Evolutionary conservation across 2,113 vertebrate genomes (phyloP), one percentile per base, ranked within the genome.

Genomic region (Gorsachius goisagi): DNA sequence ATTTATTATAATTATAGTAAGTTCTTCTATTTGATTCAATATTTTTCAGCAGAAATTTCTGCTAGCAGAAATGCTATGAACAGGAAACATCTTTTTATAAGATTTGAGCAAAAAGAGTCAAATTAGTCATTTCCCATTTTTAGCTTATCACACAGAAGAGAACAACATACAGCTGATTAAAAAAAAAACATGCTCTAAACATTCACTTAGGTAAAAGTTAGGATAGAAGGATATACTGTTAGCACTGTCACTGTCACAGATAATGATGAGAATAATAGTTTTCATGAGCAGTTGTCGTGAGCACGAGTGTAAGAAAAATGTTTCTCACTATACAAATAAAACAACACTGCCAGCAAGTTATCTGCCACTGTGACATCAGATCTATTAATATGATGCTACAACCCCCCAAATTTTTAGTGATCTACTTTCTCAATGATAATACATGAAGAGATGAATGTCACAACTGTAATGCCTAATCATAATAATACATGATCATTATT

Each of bases 51-150:
- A n/a, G 35, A 88, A 71, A 21, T 59, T 19, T 58, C 50, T 73
- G 6, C 8, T 59, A n/a, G 10, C 22, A 71, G 45, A 41, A 50
- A 60, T 41, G 13, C 59, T 60, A n/a, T 33, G 33, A 72, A 53
- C 14, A 78, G 11, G 44, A 53, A 52, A 32, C 4, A 32, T 32
- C 20, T 78, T 59, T 83, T 84, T 73, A 27, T 60, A 76, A 66
- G 3, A 41, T 59, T 72, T 41, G 24, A 59, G 17, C 33, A 53
- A 67, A 67, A 78, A 41, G 9, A 23, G 15, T 27, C 9, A 66
- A 35, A 35, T 15, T 53, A 5, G 9, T 3, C 28, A 33, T 55
- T 84, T 66, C 24, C 12, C 18, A 28, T 52, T 0, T 0, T 60
- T 88, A 67, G 11, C 11, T 6, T 73, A 17, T 55, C 32, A 78